A percentile compares a stretch with the other conserved stretches of the same genome.
Evolutionary conservation across 2,113 vertebrate species (phyloP).

Genomic region (Harpagus bidentatus): DNA sequence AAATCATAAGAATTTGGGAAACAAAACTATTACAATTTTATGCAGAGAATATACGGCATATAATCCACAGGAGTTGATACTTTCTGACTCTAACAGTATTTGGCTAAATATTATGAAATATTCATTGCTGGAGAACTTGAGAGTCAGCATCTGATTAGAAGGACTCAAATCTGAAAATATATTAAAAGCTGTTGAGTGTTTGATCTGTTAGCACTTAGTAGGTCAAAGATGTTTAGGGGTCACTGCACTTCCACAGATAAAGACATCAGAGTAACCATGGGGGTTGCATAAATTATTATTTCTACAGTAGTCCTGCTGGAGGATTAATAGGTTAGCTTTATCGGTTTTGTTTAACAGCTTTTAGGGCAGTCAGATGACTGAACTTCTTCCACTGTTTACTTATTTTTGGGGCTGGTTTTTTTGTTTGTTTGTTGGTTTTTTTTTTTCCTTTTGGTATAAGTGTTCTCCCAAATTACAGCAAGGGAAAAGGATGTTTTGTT

Average conservation of each 20-base stretch:
- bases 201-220: slow-evolving; percentile 53
- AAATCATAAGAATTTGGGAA: not conserved
- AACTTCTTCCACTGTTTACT: not conserved
- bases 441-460: not conserved
- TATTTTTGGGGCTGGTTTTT: not conserved
- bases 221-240: slow-evolving; percentile 47
- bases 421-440: not conserved
- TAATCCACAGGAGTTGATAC: not conserved
- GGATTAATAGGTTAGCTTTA: slow-evolving; percentile 58
- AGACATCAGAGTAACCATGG: slow-evolving; percentile 10
- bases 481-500: slow-evolving; percentile 33
- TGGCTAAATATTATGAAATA: not conserved
- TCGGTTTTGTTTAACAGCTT: slow-evolving; percentile 16
- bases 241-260: slow-evolving; percentile 35
- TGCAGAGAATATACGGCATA: not conserved
- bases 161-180: not conserved
- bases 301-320: slow-evolving; percentile 36
- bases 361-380: slow-evolving; percentile 27
- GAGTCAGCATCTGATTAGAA: slow-evolving; percentile 19
- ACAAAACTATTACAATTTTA: not conserved
- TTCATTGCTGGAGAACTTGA: not conserved
- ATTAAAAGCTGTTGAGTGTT: slow-evolving; percentile 19
- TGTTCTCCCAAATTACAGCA: not conserved
- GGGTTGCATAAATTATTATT: slow-evolving; percentile 49
- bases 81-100: not conserved